phyloP scores from a whole-genome alignment of 2,113 vertebrate genomes.

The Chaetura pelagica region DNA sequence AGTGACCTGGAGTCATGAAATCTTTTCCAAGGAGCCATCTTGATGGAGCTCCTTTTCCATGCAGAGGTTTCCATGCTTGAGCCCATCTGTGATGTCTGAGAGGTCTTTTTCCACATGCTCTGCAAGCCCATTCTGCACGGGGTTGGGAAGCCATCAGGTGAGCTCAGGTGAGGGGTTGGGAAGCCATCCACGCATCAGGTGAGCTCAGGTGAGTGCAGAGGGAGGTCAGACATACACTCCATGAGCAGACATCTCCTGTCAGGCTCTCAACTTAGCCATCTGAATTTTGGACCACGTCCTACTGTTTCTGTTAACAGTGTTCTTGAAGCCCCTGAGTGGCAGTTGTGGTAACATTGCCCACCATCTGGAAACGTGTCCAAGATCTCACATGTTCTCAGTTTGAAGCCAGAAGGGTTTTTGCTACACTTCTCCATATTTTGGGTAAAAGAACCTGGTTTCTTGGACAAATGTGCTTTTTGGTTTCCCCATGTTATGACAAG shows the following conservation, averaged over 20 bases:
- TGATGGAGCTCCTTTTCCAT: background rate
- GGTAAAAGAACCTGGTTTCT: background rate
- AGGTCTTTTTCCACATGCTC: background rate
- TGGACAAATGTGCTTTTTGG: background rate
- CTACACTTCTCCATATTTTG: background rate
- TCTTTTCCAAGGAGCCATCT: background rate
- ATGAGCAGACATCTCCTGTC: background rate
- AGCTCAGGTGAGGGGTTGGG: background rate
- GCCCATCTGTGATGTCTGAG: background rate
- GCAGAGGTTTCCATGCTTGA: background rate
- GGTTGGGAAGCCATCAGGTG: background rate
- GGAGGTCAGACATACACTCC: background rate
- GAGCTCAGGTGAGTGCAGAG: background rate
- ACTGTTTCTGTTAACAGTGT: background rate
- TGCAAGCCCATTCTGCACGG: accelerated
- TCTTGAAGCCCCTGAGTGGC: background rate
- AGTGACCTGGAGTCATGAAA: background rate
- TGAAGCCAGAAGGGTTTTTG: background rate
- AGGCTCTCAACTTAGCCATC: background rate
- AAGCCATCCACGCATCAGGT: background rate
- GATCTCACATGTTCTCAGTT: background rate
- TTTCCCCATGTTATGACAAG: background rate
- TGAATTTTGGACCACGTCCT: background rate
- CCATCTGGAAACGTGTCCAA: background rate
- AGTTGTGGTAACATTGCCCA: background rate